Evolutionary conservation across 1,140 invertebrate genomes (phyloP), one percentile per base, ranked within the genome.

Genomic region (Aricia agestis): DNA sequence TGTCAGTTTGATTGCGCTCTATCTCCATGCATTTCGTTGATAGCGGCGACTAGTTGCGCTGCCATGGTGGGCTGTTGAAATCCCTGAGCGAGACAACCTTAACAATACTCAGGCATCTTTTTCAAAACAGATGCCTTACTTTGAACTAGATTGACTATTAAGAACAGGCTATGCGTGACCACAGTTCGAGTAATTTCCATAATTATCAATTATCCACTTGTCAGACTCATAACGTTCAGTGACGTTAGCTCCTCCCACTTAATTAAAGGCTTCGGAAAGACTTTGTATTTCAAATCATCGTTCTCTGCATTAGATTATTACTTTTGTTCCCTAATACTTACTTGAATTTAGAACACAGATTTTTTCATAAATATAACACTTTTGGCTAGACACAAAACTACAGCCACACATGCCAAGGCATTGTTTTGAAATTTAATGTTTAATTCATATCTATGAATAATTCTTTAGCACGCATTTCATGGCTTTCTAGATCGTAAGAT

Each of bases 141-240:
- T 15, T 15, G 45, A 15, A 52, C 13, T 11, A 13, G 13, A 13
- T 13, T 13, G 11, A 52, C 42, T 52, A 13, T 13, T 52, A 13
- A 13, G 3, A 4, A 13, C 9, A 52, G 45, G 45, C 13, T 52
- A 52, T 52, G 11, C 45, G 45, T 52, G 45, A 13, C 13, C 45
- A 11, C 45, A 52, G 13, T 52, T 52, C 13, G 45, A 52, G 13
- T 52, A 52, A 52, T 52, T 52, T 52, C 45, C 45, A 15, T 52
- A 52, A 52, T 52, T 52, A 52, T 52, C 45, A 52, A 52, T 52
- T 52, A 52, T 52, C 45, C 45, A 52, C 13, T 52, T 52, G 45
- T 52, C 45, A 15, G 45, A 52, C 45, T 52, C 13, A 52, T 52
- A 52, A 52, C 45, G 13, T 52, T 52, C 45, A 52, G 45, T 52